phyloP scores from a whole-genome alignment of 2,113 vertebrate species.

The Tympanuchus pallidicinctus region DNA sequence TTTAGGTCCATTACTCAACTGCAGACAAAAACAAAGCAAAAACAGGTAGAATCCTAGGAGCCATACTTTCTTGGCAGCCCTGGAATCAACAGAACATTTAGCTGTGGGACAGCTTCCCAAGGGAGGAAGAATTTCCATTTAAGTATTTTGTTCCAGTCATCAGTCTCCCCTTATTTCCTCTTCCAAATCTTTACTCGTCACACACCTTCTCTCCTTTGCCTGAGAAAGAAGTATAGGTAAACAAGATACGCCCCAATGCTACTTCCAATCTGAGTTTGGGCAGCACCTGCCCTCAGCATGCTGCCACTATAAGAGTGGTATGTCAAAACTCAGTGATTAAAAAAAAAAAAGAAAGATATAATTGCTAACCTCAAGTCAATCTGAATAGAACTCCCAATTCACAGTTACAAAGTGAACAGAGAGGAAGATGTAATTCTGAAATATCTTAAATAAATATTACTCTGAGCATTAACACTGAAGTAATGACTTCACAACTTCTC shows the following conservation, averaged over 20 bases:
- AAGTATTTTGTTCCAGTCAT: conserved; percentile 29
- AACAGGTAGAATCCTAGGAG: neutral
- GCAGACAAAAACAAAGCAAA: neutral
- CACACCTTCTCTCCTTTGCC: conserved; percentile 29
- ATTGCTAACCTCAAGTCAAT: neutral
- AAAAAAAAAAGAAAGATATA: conserved; percentile 16
- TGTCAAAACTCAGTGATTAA: neutral
- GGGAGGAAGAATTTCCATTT: conserved; percentile 23
- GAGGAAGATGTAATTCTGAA: neutral
- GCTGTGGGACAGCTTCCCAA: conserved; percentile 12
- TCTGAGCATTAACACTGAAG: neutral
- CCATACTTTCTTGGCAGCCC: neutral
- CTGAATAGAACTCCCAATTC: neutral
- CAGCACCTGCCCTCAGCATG: neutral
- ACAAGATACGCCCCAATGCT: neutral
- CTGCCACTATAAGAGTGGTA: neutral
- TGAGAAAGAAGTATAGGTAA: neutral
- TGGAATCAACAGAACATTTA: conserved; percentile 11
- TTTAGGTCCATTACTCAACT: neutral
- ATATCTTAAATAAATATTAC: neutral
- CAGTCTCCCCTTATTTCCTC: neutral
- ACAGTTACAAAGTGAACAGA: neutral
- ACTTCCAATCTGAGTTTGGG: neutral
- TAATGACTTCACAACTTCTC: neutral
- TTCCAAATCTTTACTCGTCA: conserved; percentile 18